A percentile compares a stretch with the other conserved stretches of the same genome.
phyloP scores from a whole-genome alignment of 2,797 vertebrate species.

The Graptemys geographica region DNA sequence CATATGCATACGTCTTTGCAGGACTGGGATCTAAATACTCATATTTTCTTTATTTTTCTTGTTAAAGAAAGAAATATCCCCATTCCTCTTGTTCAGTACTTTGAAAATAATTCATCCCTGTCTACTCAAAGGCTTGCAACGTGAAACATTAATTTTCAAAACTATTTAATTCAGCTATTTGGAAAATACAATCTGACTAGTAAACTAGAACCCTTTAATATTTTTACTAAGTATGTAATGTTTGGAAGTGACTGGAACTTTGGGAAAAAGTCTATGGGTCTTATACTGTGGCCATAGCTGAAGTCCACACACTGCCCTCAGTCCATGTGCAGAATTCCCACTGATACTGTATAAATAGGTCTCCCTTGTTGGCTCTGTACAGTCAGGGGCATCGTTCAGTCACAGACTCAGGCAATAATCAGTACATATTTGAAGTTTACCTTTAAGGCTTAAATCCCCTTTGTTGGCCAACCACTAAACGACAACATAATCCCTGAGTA shows the following conservation, averaged over 20 bases:
- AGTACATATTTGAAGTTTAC: background rate
- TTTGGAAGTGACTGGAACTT: background rate
- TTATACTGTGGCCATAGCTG: background rate
- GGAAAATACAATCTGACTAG: background rate
- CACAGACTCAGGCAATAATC: background rate
- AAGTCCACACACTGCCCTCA: background rate
- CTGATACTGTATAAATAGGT: background rate
- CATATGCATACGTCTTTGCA: background rate
- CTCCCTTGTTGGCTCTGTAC: background rate
- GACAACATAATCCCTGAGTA: background rate
- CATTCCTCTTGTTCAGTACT: background rate
- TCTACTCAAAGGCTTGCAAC: background rate
- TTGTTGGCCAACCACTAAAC: rapidly evolving
- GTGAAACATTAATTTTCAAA: background rate
- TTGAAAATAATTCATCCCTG: background rate
- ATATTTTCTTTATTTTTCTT: background rate
- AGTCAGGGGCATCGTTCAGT: background rate
- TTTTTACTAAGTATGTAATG: background rate
- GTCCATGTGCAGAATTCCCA: background rate
- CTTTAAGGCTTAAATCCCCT: background rate
- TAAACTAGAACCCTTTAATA: background rate
- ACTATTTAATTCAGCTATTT: background rate
- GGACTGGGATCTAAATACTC: background rate
- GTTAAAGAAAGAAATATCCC: rapidly evolving
- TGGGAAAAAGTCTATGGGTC: background rate